Evolutionary conservation across 2,888 invertebrate species (phyloP).

Genomic region (Halictus ligatus): DNA sequence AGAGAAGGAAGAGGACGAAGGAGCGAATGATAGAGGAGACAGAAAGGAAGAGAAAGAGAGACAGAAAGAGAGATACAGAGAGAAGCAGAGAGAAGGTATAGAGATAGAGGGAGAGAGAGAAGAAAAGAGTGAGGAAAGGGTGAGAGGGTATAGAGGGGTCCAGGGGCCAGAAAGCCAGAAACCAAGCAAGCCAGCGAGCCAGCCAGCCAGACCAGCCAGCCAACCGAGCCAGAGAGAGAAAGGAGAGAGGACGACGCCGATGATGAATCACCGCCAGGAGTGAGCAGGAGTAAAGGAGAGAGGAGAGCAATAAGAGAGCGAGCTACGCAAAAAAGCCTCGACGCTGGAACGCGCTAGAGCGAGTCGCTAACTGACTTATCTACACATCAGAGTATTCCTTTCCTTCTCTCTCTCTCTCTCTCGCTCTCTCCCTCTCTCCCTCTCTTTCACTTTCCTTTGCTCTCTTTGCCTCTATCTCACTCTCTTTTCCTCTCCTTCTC

Average conservation of each 20-base stretch:
- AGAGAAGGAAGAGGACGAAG: constrained; percentile 50
- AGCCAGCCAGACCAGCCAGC: constrained; percentile 54
- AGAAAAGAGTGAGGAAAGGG: constrained; percentile 19
- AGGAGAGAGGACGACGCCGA: constrained; percentile 76
- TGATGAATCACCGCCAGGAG: constrained; percentile 80
- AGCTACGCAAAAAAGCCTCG: constrained; percentile 74
- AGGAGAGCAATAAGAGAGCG: constrained; percentile 74
- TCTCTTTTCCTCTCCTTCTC: constrained; percentile 12
- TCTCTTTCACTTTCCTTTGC: neutral
- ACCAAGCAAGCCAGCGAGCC: constrained; percentile 56
- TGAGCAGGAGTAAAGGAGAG: constrained; percentile 70
- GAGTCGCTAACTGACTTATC: constrained; percentile 83
- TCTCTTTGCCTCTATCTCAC: constrained; percentile 27
- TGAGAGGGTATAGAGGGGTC: constrained; percentile 30
- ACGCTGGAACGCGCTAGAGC: constrained; percentile 81
- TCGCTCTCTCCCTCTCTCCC: constrained; percentile 31
- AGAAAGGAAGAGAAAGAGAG: neutral
- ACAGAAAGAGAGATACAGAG: neutral
- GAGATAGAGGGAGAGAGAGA: neutral
- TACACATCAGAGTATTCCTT: constrained; percentile 66
- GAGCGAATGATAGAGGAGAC: constrained; percentile 25
- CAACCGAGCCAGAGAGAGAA: constrained; percentile 67
- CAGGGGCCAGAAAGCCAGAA: constrained; percentile 66
- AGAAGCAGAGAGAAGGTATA: neutral
- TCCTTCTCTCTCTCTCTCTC: constrained; percentile 31